Base-by-base conservation (phyloP, 92 coral and sea anemone species). In the Umimayanthus kanabou region DNA sequence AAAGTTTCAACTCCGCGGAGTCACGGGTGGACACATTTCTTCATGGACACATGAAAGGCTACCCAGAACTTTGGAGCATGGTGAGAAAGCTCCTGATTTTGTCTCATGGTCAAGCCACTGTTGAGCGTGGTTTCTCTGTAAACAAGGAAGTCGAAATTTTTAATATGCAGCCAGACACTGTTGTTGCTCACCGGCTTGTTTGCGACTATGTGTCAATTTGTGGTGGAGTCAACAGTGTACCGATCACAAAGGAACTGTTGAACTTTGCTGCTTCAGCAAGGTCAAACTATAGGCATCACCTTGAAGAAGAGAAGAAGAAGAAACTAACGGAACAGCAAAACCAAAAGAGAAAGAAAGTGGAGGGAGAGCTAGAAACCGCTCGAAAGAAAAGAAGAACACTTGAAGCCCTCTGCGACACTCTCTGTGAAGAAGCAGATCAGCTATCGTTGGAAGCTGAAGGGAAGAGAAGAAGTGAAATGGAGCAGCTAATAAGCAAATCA, bases 81-180 rank as follows among this genome's bases (percentile, higher is more conserved):
- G 20, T 16, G 3, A 45, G 65, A 29, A 87, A 87, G 64, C 55
- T 87, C 65, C 85, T 87, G 84, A 45, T 87, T 43, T 77, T 87
- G 67, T 76, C 89, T 1, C 85, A 76, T 42, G 89, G 89, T 25
- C 89, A 87, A 13, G 89, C 89, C 20, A 30, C 89, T 4, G 89
- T 76, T n/a, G 89, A 85, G 82, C 49, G 89, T 28, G 84, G 89
- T 15, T 76, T 87, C 58, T 87, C 84, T 3, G 40, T 61, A 0
- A 87, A 77, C 39, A 45, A 73, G 13, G 83, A 87, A 20, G 85
- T 77, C 4, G 84, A 78, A 87, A 73, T n/a, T 80, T 80, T 47
- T 0, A 87, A 87, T 20, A 40, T 87, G 89, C 45, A 40, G 53
- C 67, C 30, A 45, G 83, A 79, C 47, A 79, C 83, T 79, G 47